phyloP scores from a whole-genome alignment of 1,140 invertebrate species.

The Euura lappo region DNA sequence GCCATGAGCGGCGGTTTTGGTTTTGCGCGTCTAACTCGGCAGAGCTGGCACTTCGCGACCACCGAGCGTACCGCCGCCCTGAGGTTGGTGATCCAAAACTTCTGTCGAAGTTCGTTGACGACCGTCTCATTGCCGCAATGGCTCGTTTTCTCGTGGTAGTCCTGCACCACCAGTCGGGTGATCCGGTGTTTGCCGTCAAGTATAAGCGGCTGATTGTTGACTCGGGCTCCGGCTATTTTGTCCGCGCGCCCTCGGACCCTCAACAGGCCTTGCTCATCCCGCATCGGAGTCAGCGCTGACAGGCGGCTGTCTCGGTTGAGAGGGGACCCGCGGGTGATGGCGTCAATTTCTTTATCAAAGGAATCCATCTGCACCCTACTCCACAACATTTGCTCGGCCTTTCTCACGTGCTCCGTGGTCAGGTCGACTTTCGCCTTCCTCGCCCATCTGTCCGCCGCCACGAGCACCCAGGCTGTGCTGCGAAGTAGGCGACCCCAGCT shows the following conservation, averaged over 20 bases:
- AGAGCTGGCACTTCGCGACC: conserved; percentile 28
- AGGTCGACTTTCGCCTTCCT: background rate
- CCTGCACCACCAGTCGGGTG: conserved; percentile 21
- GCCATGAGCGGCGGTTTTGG: conserved; percentile 37
- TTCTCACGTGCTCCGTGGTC: background rate
- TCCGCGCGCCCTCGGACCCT: conserved; percentile 15
- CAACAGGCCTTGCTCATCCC: conserved; percentile 15
- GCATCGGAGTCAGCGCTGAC: conserved; percentile 1
- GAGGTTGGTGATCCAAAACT: conserved; percentile 30
- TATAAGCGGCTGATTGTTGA: conserved; percentile 16
- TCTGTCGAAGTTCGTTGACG: conserved; percentile 33
- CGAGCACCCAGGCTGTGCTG: conserved; percentile 21
- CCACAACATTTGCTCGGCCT: conserved; percentile 12
- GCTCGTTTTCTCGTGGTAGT: conserved; percentile 22
- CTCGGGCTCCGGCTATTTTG: background rate
- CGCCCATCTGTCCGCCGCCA: background rate
- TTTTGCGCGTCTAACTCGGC: conserved; percentile 24
- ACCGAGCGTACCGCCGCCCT: conserved; percentile 15
- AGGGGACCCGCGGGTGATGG: background rate
- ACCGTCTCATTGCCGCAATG: conserved; percentile 31
- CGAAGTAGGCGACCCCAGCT: conserved; percentile 26
- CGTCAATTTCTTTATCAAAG: conserved; percentile 9
- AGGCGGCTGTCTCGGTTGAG: conserved; percentile 2
- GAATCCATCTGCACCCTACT: conserved; percentile 9
- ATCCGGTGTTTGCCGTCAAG: conserved; percentile 21